Conservation (phyloP, 2,797 vertebrate species). For the Mormyrops boulengeri region DNA sequence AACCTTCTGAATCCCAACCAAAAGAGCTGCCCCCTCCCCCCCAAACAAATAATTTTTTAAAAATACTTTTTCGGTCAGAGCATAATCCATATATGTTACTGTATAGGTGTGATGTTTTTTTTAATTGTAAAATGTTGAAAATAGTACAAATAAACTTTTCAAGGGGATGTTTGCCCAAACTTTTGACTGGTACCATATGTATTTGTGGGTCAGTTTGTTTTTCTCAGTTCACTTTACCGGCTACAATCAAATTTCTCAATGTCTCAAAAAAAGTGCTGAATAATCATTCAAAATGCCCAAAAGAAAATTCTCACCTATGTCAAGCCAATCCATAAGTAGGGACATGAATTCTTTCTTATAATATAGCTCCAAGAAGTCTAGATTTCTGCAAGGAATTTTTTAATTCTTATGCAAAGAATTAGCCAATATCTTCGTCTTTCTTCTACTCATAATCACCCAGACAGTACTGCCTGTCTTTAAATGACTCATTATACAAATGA, state of each 20-base stretch:
- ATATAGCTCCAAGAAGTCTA: not conserved
- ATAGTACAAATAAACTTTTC: not conserved
- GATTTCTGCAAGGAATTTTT: not conserved
- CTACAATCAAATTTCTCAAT: not conserved
- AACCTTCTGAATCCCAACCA: not conserved
- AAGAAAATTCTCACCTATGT: not conserved
- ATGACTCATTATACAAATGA: not conserved
- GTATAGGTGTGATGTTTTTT: not conserved
- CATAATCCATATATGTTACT: not conserved
- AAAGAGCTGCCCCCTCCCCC: no score
- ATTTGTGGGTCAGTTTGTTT: not conserved
- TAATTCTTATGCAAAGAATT: not conserved
- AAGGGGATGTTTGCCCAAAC: not conserved
- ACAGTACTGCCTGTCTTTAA: not conserved
- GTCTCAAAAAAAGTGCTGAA: not conserved
- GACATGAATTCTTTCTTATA: not conserved
- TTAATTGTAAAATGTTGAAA: not conserved
- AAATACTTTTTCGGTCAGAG: not conserved
- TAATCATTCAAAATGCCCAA: not conserved
- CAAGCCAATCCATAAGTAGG: not conserved
- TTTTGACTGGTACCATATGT: not conserved
- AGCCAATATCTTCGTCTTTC: not conserved
- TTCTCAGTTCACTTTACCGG: not conserved
- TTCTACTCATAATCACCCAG: not conserved
- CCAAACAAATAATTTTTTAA: not conserved